Evolutionary conservation across 2,113 vertebrate genomes (phyloP), one percentile per base, ranked within the genome.

Genomic region (Cochlearius cochlearius): DNA sequence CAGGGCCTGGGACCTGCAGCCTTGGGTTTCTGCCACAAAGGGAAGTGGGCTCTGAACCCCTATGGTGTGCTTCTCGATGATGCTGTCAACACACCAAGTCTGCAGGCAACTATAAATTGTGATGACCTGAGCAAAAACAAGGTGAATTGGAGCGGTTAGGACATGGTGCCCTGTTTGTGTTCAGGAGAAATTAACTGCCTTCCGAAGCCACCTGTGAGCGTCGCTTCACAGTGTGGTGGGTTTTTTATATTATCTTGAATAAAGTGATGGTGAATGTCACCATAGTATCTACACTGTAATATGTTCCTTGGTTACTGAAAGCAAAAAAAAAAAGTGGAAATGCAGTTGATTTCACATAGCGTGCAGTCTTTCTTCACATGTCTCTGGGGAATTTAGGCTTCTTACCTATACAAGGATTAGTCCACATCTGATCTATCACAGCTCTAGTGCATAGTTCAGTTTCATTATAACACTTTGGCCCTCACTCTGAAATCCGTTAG

Each of bases 161-260:
- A n/a, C 9, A 17, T 22, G 0, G 2, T 73, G 30, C 30, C 18
- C 1, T 15, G 26, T 59, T 79, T 5, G 19, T 27, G 6, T 34
- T 90, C 29, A 50, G 36, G 25, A 74, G 58, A 69, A 36, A 38
- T 43, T 43, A 75, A 12, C 17, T 50, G 68, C 6, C 12, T 90
- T 62, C 41, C 50, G 84, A 39, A 76, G 30, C 20, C 19, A 43
- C 30, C 2, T 71, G 20, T 39, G 34, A 75, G 13, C 2, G 1
- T 26, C 73, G 23, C 27, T 71, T 32, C 0, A 2, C 41, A 27
- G 20, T 34, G 12, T 11, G 52, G 12, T 11, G 52, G 29, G 53
- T 32, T 7, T 55, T 81, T 32, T 36, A 14, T 5, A 5, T 16
- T 55, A 22, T 15, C 17, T 83, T 45, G 38, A 81, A 53, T 55